Base-by-base conservation (phyloP, 2,113 vertebrate genomes). In the Cyprinodon brontotheroides region DNA sequence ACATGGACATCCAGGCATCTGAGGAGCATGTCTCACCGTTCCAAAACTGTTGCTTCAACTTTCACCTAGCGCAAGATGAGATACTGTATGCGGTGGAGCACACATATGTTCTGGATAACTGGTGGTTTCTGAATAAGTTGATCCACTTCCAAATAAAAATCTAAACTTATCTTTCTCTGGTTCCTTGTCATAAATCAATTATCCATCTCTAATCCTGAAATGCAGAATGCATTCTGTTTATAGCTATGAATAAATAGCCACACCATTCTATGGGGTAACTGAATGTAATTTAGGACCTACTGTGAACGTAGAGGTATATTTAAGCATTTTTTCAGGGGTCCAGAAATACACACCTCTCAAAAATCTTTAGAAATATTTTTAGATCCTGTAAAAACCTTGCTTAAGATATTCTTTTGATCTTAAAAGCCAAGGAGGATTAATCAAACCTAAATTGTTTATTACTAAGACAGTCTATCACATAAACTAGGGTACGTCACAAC, bases 1-100 rank as follows among this genome's bases (percentile, higher is more conserved):
- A 72, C 41, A 15, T 39, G 60, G 66, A 82, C 70, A 48, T 87
- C 65, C 50, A 79, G 81, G 78, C 74, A 87, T 87, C 76, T 60
- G 68, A 77, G 68, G 47, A 81, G 75, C 81, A 62, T 4, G 79
- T 75, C 74, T 81, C 77, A 66, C 65, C 57, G 66, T 78, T 83
- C 68, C 86, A 63, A 83, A 86, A 80, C 75, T 72, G 86, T 63
- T 75, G 67, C 79, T 60, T 86, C 82, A 71, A 85, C 78, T 89
- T 88, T 78, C 50, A 86, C 76, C 50, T 65, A 62, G 8, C 77
- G 57, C 37, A 22, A 88, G 75, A 79, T n/a, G 41, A 83, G 79
- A 81, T 22, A 11, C 6, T 37, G 61, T 11, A 48, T 45, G 68
- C 43, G 68, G 11, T 36, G 72, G 11, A 47, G 63, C 60, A 57